Conservation (phyloP, 2,113 vertebrate genomes). For the Suricata suricatta region DNA sequence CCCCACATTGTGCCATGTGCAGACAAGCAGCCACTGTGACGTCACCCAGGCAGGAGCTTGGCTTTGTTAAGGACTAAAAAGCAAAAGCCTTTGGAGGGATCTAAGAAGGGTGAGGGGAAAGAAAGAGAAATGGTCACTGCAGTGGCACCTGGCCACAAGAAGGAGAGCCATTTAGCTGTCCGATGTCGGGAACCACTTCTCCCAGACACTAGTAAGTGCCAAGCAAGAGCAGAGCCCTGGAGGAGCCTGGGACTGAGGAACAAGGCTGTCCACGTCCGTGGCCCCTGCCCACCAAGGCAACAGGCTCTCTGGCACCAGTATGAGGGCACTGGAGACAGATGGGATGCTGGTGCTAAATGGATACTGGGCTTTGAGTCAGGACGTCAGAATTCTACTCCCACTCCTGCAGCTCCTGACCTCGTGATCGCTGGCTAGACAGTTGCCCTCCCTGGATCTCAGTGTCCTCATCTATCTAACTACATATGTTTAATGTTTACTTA, state of each 20-base stretch:
- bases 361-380: not conserved
- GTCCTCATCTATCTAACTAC: not conserved
- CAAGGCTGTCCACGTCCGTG: not conserved
- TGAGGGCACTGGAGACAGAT: not conserved
- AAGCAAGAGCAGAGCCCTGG: not conserved
- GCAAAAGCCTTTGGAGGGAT: not conserved
- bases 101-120: not conserved
- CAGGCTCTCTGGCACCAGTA: not conserved
- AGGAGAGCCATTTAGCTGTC: not conserved
- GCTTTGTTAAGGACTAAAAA: not conserved
- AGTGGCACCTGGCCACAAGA: not conserved
- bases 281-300: not conserved
- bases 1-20: not conserved
- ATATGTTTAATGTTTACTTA: no score
- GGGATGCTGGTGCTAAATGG: not conserved
- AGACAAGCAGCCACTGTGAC: slow-evolving; percentile 27
- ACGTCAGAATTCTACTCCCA: not conserved
- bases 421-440: not conserved
- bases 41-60: not conserved
- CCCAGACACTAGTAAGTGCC: not conserved
- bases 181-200: not conserved
- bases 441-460: not conserved
- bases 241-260: not conserved
- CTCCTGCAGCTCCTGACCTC: not conserved
- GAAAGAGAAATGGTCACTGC: not conserved